A percentile compares a stretch with the other conserved stretches of the same genome.
These are phyloP conservation scores for Ctenopoma kingsleyae DNA, from an alignment of 2,797 vertebrate species.

Conservation along the genomic window DNA sequence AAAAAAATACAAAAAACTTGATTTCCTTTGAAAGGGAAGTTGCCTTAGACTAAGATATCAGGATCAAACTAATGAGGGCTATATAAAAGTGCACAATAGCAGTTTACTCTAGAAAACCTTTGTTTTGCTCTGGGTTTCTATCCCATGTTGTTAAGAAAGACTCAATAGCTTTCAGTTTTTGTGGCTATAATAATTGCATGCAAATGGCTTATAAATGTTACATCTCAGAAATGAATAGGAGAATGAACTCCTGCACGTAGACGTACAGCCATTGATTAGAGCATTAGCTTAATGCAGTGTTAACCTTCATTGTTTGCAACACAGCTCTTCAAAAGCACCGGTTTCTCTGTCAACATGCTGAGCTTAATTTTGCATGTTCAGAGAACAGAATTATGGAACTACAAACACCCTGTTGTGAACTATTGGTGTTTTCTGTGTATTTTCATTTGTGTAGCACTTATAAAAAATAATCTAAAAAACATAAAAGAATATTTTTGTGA, in stretches of 20 bases:
- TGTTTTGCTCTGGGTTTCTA: constrained; percentile 60
- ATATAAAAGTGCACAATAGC: constrained; percentile 69
- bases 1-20: constrained; percentile 52
- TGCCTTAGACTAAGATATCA: constrained; percentile 85
- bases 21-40: constrained; percentile 71
- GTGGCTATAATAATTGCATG: constrained; percentile 51
- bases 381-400: constrained; percentile 41
- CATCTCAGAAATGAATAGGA: constrained; percentile 15
- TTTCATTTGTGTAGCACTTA: constrained; percentile 55
- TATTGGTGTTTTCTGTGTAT: constrained; percentile 59
- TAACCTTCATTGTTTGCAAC: constrained; percentile 27
- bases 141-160: constrained; percentile 41
- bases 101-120: constrained; percentile 65
- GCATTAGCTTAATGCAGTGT: neutral
- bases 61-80: constrained; percentile 84
- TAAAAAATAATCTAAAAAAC: constrained; percentile 13
- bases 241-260: constrained; percentile 12
- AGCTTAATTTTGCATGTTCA: constrained; percentile 58
- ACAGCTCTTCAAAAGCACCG: constrained; percentile 10
- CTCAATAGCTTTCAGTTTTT: constrained; percentile 29
- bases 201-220: constrained; percentile 37
- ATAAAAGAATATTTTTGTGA: constrained; percentile 72
- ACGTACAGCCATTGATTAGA: constrained; percentile 14
- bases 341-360: constrained; percentile 24
- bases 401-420: constrained; percentile 59